Conservation (phyloP, 2,113 vertebrate genomes). For the Piprites chloris region DNA sequence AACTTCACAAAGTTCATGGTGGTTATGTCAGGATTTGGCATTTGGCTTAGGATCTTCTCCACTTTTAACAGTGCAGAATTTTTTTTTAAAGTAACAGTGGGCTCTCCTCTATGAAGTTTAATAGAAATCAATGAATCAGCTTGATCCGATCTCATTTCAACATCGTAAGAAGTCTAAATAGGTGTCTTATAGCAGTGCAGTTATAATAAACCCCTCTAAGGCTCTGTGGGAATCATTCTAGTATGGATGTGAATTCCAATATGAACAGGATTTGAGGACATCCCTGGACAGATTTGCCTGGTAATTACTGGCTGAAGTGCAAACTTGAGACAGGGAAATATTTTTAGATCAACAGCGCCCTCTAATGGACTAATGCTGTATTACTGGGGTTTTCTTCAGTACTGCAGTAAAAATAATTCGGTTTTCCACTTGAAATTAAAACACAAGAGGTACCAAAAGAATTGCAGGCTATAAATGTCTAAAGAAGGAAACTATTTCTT, state of each 20-base stretch:
- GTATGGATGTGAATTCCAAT: conserved; percentile 63
- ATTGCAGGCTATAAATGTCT: background rate
- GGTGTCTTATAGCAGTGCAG: conserved; percentile 63
- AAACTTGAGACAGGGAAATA: background rate
- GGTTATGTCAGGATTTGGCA: background rate
- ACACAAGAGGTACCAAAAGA: background rate
- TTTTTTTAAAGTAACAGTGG: conserved; percentile 18
- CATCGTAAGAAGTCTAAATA: conserved; percentile 54
- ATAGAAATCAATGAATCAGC: conserved; percentile 66
- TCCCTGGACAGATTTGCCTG: conserved; percentile 25
- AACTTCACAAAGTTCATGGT: conserved; percentile 31
- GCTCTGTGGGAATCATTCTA: conserved; percentile 30
- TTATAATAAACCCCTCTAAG: conserved; percentile 63
- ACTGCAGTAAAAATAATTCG: background rate
- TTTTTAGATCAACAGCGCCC: conserved; percentile 38
- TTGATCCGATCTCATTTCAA: conserved; percentile 60
- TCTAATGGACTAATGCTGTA: background rate
- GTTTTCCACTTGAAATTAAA: conserved; percentile 14
- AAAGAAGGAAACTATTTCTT: background rate
- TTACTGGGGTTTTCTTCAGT: background rate
- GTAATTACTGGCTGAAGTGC: background rate
- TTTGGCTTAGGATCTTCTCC: conserved; percentile 20
- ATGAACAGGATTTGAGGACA: conserved; percentile 55
- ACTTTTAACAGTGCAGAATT: background rate
- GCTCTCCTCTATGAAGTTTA: conserved; percentile 42